phyloP scores from a whole-genome alignment of 2,888 invertebrate genomes.

The Yponomeuta evonymella region DNA sequence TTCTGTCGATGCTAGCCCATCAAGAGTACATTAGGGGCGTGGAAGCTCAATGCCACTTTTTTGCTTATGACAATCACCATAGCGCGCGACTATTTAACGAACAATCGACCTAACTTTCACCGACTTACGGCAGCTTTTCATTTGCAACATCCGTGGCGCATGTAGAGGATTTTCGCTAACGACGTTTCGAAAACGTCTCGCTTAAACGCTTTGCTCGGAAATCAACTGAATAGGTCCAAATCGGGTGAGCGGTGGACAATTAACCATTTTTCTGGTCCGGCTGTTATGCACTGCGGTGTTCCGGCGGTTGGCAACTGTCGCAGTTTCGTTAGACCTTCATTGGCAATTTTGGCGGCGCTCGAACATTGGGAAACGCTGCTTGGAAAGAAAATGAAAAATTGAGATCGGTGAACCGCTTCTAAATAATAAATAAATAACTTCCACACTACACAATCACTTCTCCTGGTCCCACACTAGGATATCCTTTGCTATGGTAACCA shows the following conservation, averaged over 20 bases:
- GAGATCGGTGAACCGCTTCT: too few relatives aligned
- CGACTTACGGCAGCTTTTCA: not conserved
- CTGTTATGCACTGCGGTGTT: not conserved
- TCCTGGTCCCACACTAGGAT: too few relatives aligned
- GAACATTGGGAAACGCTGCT: not conserved
- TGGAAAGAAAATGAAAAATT: not conserved
- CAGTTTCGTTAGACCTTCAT: not conserved
- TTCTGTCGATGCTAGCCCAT: not conserved
- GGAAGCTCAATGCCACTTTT: not conserved
- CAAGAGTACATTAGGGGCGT: not conserved
- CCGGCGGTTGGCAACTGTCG: not conserved
- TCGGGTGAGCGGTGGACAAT: not conserved
- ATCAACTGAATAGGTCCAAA: not conserved
- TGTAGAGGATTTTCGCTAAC: not conserved
- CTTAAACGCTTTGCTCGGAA: not conserved
- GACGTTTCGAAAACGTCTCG: not conserved
- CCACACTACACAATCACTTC: too few relatives aligned
- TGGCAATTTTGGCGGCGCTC: not conserved
- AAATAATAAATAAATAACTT: too few relatives aligned
- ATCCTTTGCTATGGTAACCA: too few relatives aligned
- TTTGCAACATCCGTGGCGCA: not conserved
- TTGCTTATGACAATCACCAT: not conserved
- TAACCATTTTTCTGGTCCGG: not conserved
- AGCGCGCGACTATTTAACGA: not conserved
- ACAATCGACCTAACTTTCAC: not conserved